Base-by-base conservation (phyloP, 2,113 vertebrate genomes). In the Helogale parvula region DNA sequence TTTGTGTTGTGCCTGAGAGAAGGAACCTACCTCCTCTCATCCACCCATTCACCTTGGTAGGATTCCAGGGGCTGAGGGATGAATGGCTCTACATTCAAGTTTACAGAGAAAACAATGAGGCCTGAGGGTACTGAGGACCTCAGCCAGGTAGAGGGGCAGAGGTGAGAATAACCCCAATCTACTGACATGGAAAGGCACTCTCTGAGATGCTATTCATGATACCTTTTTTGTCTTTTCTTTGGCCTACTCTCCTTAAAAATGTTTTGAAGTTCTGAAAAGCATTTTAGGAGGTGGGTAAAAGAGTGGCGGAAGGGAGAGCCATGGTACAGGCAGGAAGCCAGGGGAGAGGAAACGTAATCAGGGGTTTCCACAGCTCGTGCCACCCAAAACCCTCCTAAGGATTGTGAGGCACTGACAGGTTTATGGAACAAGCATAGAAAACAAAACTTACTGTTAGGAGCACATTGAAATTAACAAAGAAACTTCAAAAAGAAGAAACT, bases 401-500 rank as follows among this genome's bases (percentile, higher is more conserved):
- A 45, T 57, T 35, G 23, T 16, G 21, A 77, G 13, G 60, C 88
- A 76, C 12, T 35, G 57, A 45, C 69, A 88, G 21, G 11, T 76
- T 63, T 71, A 60, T n/a, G 31, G 17, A 63, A 14, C 41, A 41
- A 11, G 16, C 35, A 41, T 0, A 69, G 31, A 83, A 89, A 95
- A 35, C 0, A 12, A 88, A 83, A n/a, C 1, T 52, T 11, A 80
- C 19, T 47, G 27, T 50, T 66, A 86, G 80, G 6, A 91, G 31
- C 27, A n/a, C 21, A 74, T 47, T 92, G 87, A 88, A 93, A 84
- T 81, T 72, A 45, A 76, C 83, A 79, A 92, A 69, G 54, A 79
- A 76, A 76, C 7, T 69, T 81, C 31, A 83, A 60, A 63, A 76
- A 52, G 33, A 79, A 82, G 47, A 94, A 90, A 76, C 45, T 9